These are phyloP conservation scores for Eupsilia transversa DNA, from an alignment of 2,888 invertebrate species.

Conservation along the genomic window DNA sequence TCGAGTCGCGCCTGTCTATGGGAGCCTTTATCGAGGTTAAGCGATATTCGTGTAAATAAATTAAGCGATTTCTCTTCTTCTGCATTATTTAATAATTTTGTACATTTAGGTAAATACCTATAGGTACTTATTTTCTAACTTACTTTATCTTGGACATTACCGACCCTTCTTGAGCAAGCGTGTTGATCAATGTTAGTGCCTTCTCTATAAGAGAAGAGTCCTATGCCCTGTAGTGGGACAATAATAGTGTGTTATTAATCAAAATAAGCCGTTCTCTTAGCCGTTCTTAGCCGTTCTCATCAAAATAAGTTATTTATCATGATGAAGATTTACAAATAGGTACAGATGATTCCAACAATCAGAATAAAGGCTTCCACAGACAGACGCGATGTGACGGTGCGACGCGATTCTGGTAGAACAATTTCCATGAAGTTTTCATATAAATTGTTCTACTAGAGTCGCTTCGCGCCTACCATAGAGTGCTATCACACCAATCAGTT, in stretches of 20 bases:
- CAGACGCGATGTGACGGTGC: too few relatives aligned
- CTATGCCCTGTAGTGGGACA: background rate
- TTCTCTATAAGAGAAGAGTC: background rate
- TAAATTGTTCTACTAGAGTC: too few relatives aligned
- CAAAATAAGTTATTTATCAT: background rate
- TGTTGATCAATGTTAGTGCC: background rate
- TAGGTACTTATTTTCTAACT: background rate
- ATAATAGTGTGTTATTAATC: background rate
- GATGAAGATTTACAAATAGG: slow-evolving; percentile 3
- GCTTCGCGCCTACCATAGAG: too few relatives aligned
- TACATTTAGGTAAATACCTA: slow-evolving; percentile 5
- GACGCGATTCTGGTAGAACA: too few relatives aligned
- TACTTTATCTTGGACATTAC: background rate
- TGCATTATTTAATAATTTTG: slow-evolving; percentile 20
- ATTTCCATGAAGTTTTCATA: too few relatives aligned
- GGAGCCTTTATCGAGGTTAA: slow-evolving; percentile 35
- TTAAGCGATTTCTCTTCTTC: slow-evolving; percentile 43
- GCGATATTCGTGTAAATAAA: slow-evolving; percentile 33
- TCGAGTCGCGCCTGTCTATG: too few relatives aligned
- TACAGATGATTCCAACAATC: slow-evolving; percentile 5
- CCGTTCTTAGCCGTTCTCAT: slow-evolving; percentile 1
- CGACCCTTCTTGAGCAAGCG: background rate
- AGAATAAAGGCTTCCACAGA: too few relatives aligned
- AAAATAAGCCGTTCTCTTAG: background rate
- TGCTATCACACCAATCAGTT: too few relatives aligned